A percentile compares a stretch with the other conserved stretches of the same genome.
These are phyloP conservation scores for Saimiri boliviensis DNA, from an alignment of 2,113 vertebrate species.

Conservation along the genomic window DNA sequence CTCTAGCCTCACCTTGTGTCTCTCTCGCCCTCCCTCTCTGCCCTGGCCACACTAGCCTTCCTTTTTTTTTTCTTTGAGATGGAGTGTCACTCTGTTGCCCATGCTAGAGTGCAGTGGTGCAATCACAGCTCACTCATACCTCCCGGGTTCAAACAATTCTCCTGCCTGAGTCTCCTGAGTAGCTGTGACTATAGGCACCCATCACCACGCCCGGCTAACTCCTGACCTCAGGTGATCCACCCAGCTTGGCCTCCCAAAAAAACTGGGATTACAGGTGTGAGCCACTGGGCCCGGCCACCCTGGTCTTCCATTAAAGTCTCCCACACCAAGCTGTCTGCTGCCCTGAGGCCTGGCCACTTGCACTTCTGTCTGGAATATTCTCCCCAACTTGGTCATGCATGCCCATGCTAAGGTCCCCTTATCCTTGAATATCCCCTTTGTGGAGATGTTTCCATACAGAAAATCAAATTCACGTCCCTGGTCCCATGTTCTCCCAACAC, in stretches of 20 bases:
- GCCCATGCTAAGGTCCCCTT: neutral
- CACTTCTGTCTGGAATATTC: neutral
- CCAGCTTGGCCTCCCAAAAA: no score
- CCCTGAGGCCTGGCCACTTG: neutral
- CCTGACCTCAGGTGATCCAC: no score
- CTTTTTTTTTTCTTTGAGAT: no score
- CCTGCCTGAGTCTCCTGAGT: no score
- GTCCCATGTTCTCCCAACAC: neutral
- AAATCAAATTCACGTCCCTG: neutral
- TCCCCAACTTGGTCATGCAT: neutral
- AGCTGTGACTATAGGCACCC: no score
- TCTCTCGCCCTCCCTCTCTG: neutral
- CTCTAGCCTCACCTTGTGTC: neutral
- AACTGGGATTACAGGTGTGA: no score
- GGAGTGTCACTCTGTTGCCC: no score
- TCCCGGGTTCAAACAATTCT: no score
- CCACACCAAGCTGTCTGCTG: neutral
- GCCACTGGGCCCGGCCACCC: neutral
- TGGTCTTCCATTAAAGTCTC: neutral
- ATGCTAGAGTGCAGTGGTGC: no score
- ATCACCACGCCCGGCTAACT: no score
- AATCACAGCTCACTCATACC: no score
- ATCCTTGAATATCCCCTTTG: neutral
- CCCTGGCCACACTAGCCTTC: neutral
- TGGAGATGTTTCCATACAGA: neutral